Conservation (phyloP, 2,113 vertebrate genomes). For the Hypanus sabinus region DNA sequence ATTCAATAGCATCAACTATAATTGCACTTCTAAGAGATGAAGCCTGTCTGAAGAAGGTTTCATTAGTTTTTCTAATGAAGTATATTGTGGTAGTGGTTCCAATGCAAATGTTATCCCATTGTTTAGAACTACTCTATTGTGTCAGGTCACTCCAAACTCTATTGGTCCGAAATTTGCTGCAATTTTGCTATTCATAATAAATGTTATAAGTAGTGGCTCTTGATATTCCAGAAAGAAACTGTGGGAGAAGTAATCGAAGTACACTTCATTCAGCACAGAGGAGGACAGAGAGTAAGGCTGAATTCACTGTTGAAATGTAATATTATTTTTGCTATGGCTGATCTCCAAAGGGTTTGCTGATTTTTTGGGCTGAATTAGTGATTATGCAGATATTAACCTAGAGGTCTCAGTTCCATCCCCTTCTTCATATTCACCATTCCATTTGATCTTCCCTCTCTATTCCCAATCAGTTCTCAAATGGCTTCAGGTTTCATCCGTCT, state of each 20-base stretch:
- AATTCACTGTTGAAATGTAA: neutral
- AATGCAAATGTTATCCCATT: neutral
- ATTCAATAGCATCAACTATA: neutral
- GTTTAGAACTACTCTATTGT: neutral
- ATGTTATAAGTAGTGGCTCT: neutral
- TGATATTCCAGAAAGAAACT: neutral
- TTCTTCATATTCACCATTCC: no score
- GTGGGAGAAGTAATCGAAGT: neutral
- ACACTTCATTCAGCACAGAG: neutral
- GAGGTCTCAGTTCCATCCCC: no score
- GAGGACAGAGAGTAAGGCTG: neutral
- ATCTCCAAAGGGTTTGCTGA: neutral
- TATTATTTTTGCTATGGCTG: neutral
- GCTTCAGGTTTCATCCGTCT: no score
- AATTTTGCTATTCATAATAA: neutral
- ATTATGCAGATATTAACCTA: neutral
- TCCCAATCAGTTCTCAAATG: no score
- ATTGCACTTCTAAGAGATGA: neutral
- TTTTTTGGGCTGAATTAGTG: neutral
- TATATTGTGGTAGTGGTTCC: neutral
- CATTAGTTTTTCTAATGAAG: neutral
- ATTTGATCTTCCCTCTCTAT: no score
- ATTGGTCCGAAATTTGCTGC: neutral
- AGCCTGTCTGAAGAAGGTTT: neutral
- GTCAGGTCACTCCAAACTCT: neutral